phyloP scores from a whole-genome alignment of 1,140 invertebrate genomes.

The Liolophura sinensis region DNA sequence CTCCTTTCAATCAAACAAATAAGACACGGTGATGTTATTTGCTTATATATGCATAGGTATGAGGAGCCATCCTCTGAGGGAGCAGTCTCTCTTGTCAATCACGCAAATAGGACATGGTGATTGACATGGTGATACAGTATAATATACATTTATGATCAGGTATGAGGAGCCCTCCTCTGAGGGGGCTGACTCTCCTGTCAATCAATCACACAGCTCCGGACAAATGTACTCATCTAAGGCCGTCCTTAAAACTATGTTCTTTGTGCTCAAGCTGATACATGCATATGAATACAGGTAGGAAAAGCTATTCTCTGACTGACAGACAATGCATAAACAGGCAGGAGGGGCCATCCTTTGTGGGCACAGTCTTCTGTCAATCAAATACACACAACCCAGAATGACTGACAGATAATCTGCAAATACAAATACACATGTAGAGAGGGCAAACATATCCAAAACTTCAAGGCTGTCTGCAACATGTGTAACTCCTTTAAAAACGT shows the following conservation, averaged over 20 bases:
- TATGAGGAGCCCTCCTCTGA: conserved; percentile 17
- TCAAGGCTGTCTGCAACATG: too few species aligned
- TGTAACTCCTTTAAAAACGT: too few species aligned
- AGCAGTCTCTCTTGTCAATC: too few species aligned
- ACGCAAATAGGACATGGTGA: background rate
- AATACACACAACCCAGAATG: conserved; percentile 8
- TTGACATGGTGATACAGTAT: conserved; percentile 1
- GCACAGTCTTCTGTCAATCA: conserved; percentile 27
- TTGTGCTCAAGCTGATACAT: too few species aligned
- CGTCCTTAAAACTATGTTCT: too few species aligned
- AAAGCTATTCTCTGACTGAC: too few species aligned
- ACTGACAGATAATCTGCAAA: background rate
- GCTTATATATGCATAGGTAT: background rate
- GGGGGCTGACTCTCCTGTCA: background rate
- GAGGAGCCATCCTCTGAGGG: conserved; percentile 16
- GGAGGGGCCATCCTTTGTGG: conserved; percentile 12
- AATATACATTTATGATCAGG: too few species aligned
- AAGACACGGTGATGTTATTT: background rate
- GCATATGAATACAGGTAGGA: too few species aligned
- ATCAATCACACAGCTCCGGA: too few species aligned
- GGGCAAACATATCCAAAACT: too few species aligned
- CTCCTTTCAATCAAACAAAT: conserved; percentile 1
- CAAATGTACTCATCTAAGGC: too few species aligned
- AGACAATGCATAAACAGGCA: too few species aligned
- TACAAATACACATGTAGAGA: background rate